These are phyloP conservation scores for Phania funesta DNA, from an alignment of 2,888 invertebrate species.

Conservation along the genomic window DNA sequence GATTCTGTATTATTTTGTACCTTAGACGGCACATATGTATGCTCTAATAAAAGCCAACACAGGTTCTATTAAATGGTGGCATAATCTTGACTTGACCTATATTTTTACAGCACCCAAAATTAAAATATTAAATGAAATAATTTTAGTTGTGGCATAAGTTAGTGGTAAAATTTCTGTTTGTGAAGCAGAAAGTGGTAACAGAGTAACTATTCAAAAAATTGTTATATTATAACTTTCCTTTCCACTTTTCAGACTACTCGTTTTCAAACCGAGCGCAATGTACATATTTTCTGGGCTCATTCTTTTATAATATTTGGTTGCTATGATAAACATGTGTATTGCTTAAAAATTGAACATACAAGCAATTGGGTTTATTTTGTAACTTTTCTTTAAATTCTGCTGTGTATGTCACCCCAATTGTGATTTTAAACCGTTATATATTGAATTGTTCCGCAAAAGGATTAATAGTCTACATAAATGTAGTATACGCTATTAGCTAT, in stretches of 20 bases:
- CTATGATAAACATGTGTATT: constrained; percentile 86
- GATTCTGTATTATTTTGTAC: constrained; percentile 81
- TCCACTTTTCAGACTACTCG: constrained; percentile 83
- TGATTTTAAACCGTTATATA: constrained; percentile 78
- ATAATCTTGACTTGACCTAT: constrained; percentile 82
- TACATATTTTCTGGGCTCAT: constrained; percentile 88
- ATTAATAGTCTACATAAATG: constrained; percentile 82
- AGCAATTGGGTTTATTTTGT: constrained; percentile 81
- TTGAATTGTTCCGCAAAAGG: constrained; percentile 85
- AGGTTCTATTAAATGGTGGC: constrained; percentile 82
- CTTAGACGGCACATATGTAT: constrained; percentile 82
- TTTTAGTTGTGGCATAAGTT: constrained; percentile 76
- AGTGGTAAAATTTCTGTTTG: constrained; percentile 81
- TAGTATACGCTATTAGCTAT: constrained; percentile 80
- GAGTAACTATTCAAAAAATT: constrained; percentile 59
- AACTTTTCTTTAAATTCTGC: constrained; percentile 82
- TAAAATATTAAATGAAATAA: constrained; percentile 63
- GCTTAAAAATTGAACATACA: constrained; percentile 81
- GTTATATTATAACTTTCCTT: background rate
- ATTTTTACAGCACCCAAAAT: constrained; percentile 82
- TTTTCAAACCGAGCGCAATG: constrained; percentile 83
- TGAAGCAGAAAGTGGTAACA: constrained; percentile 69
- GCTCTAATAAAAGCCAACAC: constrained; percentile 79
- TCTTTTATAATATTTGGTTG: constrained; percentile 85
- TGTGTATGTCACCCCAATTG: constrained; percentile 86